Conservation (phyloP, 2,888 invertebrate genomes). For the Drosophila subsilvestris region DNA sequence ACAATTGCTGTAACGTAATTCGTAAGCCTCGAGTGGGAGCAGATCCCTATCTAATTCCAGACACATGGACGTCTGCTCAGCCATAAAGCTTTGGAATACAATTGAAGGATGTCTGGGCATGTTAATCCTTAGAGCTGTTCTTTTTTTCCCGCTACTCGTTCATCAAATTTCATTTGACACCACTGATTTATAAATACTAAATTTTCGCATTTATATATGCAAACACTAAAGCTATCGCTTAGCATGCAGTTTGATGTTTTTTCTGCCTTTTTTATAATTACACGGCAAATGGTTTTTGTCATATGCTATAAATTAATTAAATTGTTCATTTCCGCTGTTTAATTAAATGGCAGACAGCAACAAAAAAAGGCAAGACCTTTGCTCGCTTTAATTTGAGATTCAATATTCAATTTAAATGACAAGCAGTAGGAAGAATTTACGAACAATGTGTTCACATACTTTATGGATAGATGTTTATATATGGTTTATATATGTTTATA, state of each 20-base stretch:
- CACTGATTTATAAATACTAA: slow-evolving; percentile 3
- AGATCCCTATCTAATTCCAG: slow-evolving; percentile 46
- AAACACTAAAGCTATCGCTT: slow-evolving; percentile 3
- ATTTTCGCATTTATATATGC: not conserved
- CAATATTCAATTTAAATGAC: slow-evolving; percentile 61
- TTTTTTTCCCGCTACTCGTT: not conserved
- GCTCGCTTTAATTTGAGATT: slow-evolving; percentile 38
- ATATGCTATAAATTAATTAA: slow-evolving; percentile 65
- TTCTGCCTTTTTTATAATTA: slow-evolving; percentile 25
- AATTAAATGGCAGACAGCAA: slow-evolving; percentile 54
- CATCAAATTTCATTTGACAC: slow-evolving; percentile 6
- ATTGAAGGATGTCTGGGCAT: slow-evolving; percentile 35
- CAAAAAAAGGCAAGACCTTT: slow-evolving; percentile 15
- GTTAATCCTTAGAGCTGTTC: not conserved
- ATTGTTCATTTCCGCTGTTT: slow-evolving; percentile 66
- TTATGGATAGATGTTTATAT: not conserved
- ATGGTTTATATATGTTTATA: too few relatives aligned
- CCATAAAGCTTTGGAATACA: slow-evolving; percentile 37
- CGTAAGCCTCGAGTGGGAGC: slow-evolving; percentile 35
- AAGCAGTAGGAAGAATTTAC: slow-evolving; percentile 37
- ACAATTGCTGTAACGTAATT: slow-evolving; percentile 25
- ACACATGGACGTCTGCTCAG: slow-evolving; percentile 27
- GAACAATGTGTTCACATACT: slow-evolving; percentile 10
- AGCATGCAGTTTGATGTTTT: slow-evolving; percentile 13
- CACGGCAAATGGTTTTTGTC: slow-evolving; percentile 34